A percentile compares a stretch with the other conserved stretches of the same genome.
Conservation (phyloP, 1,140 invertebrate species). For the Aethina tumida region DNA sequence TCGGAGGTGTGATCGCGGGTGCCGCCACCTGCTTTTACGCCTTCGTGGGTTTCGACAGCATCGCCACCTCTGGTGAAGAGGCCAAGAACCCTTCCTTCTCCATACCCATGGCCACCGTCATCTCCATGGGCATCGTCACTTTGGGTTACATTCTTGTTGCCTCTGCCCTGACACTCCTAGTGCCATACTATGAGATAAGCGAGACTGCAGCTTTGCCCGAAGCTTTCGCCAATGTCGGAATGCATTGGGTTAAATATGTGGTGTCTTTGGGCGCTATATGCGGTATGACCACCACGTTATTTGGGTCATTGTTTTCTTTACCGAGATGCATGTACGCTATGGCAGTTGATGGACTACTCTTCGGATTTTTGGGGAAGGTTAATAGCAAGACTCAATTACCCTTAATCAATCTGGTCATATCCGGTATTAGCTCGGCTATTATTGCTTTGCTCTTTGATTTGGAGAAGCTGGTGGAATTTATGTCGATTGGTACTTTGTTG, state of each 20-base stretch:
- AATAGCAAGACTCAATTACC: conserved; percentile 74
- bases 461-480: conserved; percentile 84
- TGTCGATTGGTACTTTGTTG: conserved; percentile 85
- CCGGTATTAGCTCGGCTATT: conserved; percentile 64
- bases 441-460: conserved; percentile 83
- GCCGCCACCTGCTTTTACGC: conserved; percentile 87
- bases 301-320: conserved; percentile 75
- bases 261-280: conserved; percentile 81
- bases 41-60: conserved; percentile 80
- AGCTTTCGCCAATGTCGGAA: conserved; percentile 62
- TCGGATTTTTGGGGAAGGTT: conserved; percentile 66
- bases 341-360: conserved; percentile 78
- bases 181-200: conserved; percentile 65
- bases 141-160: conserved; percentile 73
- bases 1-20: conserved; percentile 63
- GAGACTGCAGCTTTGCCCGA: conserved; percentile 72
- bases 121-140: conserved; percentile 71
- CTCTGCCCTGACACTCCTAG: conserved; percentile 70
- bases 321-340: conserved; percentile 78
- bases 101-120: conserved; percentile 70
- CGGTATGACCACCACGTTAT: conserved; percentile 80
- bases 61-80: conserved; percentile 80
- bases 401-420: conserved; percentile 66
- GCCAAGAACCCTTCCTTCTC: conserved; percentile 67
- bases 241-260: conserved; percentile 78